These are phyloP conservation scores for Limulus polyphemus DNA, from an alignment of 2,888 invertebrate species.

Conservation along the genomic window DNA sequence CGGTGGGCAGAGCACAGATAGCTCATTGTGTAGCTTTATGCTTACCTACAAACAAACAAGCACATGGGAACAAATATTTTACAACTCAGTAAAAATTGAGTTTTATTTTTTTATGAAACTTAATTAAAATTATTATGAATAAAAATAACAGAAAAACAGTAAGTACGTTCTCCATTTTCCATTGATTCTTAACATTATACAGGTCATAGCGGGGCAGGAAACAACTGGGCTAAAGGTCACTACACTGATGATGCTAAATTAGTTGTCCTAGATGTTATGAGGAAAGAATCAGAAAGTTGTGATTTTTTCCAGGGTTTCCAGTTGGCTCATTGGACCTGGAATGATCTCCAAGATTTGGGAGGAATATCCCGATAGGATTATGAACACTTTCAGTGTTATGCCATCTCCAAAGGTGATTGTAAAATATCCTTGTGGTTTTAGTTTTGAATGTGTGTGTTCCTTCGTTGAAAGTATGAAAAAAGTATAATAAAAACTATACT, in stretches of 20 bases:
- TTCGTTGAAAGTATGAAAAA: not conserved
- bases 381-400: slow-evolving; percentile 50
- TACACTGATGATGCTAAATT: slow-evolving; percentile 45
- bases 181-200: not conserved
- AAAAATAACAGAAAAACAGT: too few species aligned
- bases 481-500: not conserved
- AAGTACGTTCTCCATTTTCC: too few species aligned
- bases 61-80: too few species aligned
- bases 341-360: slow-evolving; percentile 69
- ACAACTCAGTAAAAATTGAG: too few species aligned
- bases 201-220: slow-evolving; percentile 58
- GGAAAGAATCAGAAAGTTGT: slow-evolving; percentile 46
- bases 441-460: too few species aligned
- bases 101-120: too few species aligned
- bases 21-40: too few species aligned
- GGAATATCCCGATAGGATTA: slow-evolving; percentile 59
- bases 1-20: too few species aligned
- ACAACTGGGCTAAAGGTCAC: slow-evolving; percentile 71
- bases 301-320: slow-evolving; percentile 59
- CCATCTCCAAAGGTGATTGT: slow-evolving; percentile 57
- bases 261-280: slow-evolving; percentile 46
- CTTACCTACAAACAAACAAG: too few species aligned
- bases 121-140: too few species aligned
- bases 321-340: slow-evolving; percentile 70
- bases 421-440: too few species aligned